Evolutionary conservation across 37 sponge, comb jelly and placozoan genomes (phyloP).

Genomic region (Beroe forskalii): DNA sequence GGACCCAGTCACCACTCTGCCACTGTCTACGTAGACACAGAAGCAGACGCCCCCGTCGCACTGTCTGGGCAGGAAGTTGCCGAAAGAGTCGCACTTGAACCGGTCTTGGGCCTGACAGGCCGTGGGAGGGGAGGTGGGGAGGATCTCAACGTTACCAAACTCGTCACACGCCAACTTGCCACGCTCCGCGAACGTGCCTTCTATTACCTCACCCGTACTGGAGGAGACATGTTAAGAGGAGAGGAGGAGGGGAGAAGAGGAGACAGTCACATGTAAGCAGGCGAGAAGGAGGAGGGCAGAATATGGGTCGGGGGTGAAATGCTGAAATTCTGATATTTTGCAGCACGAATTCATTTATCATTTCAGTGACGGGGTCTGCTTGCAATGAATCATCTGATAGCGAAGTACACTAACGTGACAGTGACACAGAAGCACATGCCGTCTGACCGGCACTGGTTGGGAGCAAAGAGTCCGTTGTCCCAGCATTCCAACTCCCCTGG

Average conservation of each 20-base stretch:
- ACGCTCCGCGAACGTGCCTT: background rate
- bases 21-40: conserved; percentile 63
- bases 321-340: too few relatives aligned
- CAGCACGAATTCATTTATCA: too few relatives aligned
- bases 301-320: too few relatives aligned
- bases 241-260: too few relatives aligned
- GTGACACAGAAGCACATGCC: conserved; percentile 59
- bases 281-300: background rate
- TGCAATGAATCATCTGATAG: too few relatives aligned
- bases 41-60: conserved; percentile 12
- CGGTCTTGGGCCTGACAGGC: conserved; percentile 33
- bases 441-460: conserved; percentile 59
- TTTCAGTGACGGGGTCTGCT: too few relatives aligned
- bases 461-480: conserved; percentile 56
- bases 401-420: conserved; percentile 58
- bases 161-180: conserved; percentile 58
- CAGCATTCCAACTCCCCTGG: conserved; percentile 12
- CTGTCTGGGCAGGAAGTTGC: conserved; percentile 47
- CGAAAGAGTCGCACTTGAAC: conserved; percentile 31
- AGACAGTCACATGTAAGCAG: too few relatives aligned
- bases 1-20: background rate
- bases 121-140: conserved; percentile 43
- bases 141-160: conserved; percentile 37
- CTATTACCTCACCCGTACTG: conserved; percentile 10
- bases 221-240: too few relatives aligned